A percentile compares a stretch with the other conserved stretches of the same genome.
phyloP scores from a whole-genome alignment of 2,113 vertebrate genomes.

The Salvelinus alpinus region DNA sequence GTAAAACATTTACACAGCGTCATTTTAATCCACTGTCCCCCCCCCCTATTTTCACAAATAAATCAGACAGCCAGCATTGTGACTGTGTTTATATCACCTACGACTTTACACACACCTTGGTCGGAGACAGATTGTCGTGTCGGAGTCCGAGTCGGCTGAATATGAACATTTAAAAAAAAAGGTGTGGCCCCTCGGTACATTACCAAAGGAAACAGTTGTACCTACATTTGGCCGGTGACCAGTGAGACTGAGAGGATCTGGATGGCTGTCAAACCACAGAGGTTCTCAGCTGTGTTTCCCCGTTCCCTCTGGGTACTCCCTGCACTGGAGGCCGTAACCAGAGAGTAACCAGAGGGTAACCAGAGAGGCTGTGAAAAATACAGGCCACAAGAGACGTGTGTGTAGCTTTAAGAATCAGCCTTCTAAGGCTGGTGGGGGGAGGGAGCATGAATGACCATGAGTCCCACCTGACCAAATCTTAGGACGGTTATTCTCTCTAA shows the following conservation, averaged over 20 bases:
- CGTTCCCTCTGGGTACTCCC: conserved; percentile 78
- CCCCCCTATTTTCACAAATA: conserved; percentile 7
- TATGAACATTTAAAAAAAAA: conserved; percentile 56
- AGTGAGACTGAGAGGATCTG: conserved; percentile 84
- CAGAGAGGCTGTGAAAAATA: conserved; percentile 71
- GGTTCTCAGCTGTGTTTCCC: conserved; percentile 79
- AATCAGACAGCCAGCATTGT: conserved; percentile 11
- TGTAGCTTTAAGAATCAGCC: conserved; percentile 75
- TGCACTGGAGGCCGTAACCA: conserved; percentile 54
- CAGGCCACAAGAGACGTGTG: conserved; percentile 63
- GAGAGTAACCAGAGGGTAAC: conserved; percentile 53
- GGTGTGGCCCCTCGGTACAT: conserved; percentile 71
- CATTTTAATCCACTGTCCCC: background rate
- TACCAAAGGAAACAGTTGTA: conserved; percentile 86
- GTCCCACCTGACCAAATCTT: no score
- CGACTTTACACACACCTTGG: conserved; percentile 3
- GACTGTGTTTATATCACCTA: conserved; percentile 17
- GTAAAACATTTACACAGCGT: conserved; percentile 19
- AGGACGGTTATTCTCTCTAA: no score
- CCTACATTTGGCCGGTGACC: conserved; percentile 80
- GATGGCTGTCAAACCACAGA: conserved; percentile 79
- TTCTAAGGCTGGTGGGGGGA: conserved; percentile 48
- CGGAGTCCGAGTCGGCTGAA: background rate
- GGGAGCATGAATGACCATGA: no score
- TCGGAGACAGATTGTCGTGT: background rate